Conservation (phyloP, 1,140 invertebrate genomes). For the Drusus annulatus region DNA sequence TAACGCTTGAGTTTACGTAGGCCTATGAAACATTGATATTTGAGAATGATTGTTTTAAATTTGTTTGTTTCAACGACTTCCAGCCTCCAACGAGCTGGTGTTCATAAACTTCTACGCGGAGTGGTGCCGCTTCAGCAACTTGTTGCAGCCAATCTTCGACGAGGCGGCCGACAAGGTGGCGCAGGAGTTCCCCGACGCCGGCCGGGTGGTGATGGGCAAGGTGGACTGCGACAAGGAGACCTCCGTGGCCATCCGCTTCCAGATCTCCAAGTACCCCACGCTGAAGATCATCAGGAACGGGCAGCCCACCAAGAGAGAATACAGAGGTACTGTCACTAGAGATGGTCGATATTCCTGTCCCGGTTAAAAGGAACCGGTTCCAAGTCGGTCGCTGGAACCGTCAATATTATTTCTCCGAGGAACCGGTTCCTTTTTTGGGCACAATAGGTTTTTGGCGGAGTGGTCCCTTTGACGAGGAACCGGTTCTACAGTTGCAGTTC, state of each 20-base stretch:
- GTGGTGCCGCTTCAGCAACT: slow-evolving; percentile 97
- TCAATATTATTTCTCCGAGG: no score
- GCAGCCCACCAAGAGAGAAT: slow-evolving; percentile 94
- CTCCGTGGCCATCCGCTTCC: slow-evolving; percentile 89
- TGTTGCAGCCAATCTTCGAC: slow-evolving; percentile 96
- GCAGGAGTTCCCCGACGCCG: slow-evolving; percentile 84
- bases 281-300: slow-evolving; percentile 97
- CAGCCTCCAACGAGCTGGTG: slow-evolving; percentile 95
- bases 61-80: neutral
- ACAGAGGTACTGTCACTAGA: slow-evolving; percentile 75
- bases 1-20: no score
- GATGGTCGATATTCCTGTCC: no score
- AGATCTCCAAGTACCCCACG: slow-evolving; percentile 99
- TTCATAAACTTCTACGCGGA: slow-evolving; percentile 99
- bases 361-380: no score
- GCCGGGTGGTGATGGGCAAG: slow-evolving; percentile 94
- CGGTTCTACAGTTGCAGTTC: no score
- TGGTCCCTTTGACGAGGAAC: no score
- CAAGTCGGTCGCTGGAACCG: no score
- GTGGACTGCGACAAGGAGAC: slow-evolving; percentile 96
- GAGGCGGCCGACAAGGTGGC: slow-evolving; percentile 92
- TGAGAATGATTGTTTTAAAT: no score
- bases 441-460: no score
- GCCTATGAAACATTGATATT: no score
- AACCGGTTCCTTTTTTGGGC: no score